phyloP scores from a whole-genome alignment of 2,113 vertebrate species.

The Eolophus roseicapilla region DNA sequence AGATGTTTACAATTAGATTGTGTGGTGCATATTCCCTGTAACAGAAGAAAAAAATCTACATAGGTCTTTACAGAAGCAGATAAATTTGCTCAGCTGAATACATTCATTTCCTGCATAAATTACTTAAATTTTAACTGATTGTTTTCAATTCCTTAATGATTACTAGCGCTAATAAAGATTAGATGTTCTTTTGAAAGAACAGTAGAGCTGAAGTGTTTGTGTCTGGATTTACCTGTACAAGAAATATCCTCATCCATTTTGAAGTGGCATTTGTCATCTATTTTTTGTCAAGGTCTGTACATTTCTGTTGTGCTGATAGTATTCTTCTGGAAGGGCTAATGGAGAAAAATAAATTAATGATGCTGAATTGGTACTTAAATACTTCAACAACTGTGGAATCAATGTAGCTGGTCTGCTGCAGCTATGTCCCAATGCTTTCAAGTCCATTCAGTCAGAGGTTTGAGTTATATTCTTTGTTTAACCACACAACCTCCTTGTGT shows the following conservation, averaged over 20 bases:
- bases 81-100: neutral
- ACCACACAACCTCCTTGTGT: neutral
- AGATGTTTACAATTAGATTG: neutral
- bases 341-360: neutral
- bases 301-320: slow-evolving; percentile 1
- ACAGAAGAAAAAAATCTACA: neutral
- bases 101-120: neutral
- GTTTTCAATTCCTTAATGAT: neutral
- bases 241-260: slow-evolving; percentile 27
- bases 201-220: slow-evolving; percentile 7
- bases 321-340: neutral
- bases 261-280: slow-evolving; percentile 24
- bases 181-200: neutral
- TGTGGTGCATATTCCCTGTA: neutral
- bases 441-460: neutral
- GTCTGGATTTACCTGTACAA: neutral
- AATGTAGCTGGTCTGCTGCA: neutral
- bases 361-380: neutral
- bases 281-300: slow-evolving; percentile 26
- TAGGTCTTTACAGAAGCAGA: neutral
- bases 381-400: neutral
- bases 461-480: neutral
- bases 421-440: neutral
- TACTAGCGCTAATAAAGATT: neutral
- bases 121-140: neutral